phyloP scores from a whole-genome alignment of 2,113 vertebrate genomes.

The Centropus unirufus region DNA sequence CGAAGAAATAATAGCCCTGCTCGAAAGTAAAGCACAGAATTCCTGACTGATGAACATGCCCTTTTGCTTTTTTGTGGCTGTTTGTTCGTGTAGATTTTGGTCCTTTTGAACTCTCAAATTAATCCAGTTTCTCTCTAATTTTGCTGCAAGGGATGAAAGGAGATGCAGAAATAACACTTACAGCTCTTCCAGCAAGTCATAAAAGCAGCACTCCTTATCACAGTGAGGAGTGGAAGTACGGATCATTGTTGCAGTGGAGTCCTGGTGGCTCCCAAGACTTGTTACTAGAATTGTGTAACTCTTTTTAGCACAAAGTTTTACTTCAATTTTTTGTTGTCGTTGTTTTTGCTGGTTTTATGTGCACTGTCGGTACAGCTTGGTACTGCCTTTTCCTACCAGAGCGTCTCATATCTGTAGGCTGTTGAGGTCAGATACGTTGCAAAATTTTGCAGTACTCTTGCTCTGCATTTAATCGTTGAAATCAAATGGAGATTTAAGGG shows the following conservation, averaged over 20 bases:
- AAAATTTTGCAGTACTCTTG: not conserved
- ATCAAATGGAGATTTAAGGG: not conserved
- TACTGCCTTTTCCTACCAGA: not conserved
- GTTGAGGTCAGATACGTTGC: not conserved
- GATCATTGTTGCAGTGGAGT: not conserved
- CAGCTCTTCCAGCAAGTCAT: not conserved
- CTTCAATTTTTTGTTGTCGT: not conserved
- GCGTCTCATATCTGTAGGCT: rapidly evolving
- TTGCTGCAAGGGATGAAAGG: not conserved
- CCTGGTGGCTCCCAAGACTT: not conserved
- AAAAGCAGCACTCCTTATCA: not conserved
- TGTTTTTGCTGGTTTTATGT: no score
- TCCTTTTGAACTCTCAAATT: not conserved
- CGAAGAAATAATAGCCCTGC: not conserved
- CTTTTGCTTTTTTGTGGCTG: not conserved
- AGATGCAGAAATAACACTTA: not conserved
- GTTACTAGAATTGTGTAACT: not conserved
- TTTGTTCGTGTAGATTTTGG: not conserved
- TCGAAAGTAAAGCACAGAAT: not conserved
- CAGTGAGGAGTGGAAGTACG: not conserved
- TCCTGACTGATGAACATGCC: not conserved
- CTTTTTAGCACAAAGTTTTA: not conserved
- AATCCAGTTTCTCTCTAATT: not conserved
- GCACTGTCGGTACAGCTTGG: not conserved
- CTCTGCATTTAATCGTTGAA: not conserved